Evolutionary conservation across 2,888 invertebrate genomes (phyloP), one percentile per base, ranked within the genome.

Genomic region (Salticus scenicus): DNA sequence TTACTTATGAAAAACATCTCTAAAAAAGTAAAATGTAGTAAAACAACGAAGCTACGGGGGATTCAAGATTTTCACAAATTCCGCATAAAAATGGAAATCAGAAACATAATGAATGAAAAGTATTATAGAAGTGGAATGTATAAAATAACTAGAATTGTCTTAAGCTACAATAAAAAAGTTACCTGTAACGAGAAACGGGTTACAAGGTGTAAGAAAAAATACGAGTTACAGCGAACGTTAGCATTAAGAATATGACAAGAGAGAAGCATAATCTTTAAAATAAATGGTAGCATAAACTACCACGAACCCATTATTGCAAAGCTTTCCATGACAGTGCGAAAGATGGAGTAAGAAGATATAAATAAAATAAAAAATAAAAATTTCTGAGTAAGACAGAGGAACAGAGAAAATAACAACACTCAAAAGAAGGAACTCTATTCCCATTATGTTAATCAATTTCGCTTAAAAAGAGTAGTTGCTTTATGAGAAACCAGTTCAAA

Each of bases 401-500:
- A 20, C 28, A 33, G 33, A 37, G 67, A 37, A 66, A 66, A 20
- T 33, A 66, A 66, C 28, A 66, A 66, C 64, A 66, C 17, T 66
- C 24, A 14, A 20, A 33, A 33, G 24, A 37, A 20, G 20, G n/a
- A 8, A 20, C 37, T n/a, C 67, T 17, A 67, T 47, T 66, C 70
- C 74, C 74, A 85, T 85, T 85, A 85, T 79, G 78, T 74, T 74
- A 85, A 85, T 85, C 74, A 85, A 85, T 78, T 78, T 78, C 77
- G 41, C 7, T 47, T 14, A 57, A 69, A 69, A 81, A 75, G 67
- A 66, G 71, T 27, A 30, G 24, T 31, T 70, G 70, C 78, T 79
- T 85, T 85, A 85, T 85, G 84, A 73, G 83, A 77, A 85, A 85
- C 84, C 78, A 74, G 84, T 85, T 85, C 84, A 74, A 74, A 85